A percentile compares a stretch with the other conserved stretches of the same genome.
phyloP scores from a whole-genome alignment of 2,797 vertebrate genomes.

The Leptodactylus fallax region DNA sequence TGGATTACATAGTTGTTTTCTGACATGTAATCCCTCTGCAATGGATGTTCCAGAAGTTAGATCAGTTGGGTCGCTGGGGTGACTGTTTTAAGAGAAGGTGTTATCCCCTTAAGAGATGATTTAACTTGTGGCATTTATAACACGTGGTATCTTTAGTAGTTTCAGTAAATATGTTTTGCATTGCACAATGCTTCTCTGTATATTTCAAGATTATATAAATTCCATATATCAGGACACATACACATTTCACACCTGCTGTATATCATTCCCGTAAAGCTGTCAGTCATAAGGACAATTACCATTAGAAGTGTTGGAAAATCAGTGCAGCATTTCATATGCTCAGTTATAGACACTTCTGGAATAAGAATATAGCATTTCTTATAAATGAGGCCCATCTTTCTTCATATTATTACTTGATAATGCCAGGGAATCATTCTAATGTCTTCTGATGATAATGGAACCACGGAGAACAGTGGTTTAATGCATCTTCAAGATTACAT shows the following conservation, averaged over 20 bases:
- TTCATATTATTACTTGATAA: slow-evolving; percentile 13
- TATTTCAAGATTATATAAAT: not conserved
- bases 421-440: slow-evolving; percentile 17
- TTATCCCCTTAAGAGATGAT: not conserved
- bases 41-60: not conserved
- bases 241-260: not conserved
- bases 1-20: no score
- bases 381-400: slow-evolving; percentile 11
- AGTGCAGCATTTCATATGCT: slow-evolving; percentile 3
- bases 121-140: no score
- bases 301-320: not conserved
- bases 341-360: not conserved
- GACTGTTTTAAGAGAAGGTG: not conserved
- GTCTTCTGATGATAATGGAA: slow-evolving; percentile 24
- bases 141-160: no score
- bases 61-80: no score
- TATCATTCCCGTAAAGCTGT: not conserved
- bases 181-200: not conserved
- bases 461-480: not conserved
- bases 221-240: not conserved
- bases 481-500: slow-evolving; percentile 19
- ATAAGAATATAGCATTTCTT: slow-evolving; percentile 17
- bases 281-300: slow-evolving; percentile 2
- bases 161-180: not conserved
- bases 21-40: not conserved